Base-by-base conservation (phyloP, 2,888 invertebrate genomes). In the Sphaerophoria taeniata region DNA sequence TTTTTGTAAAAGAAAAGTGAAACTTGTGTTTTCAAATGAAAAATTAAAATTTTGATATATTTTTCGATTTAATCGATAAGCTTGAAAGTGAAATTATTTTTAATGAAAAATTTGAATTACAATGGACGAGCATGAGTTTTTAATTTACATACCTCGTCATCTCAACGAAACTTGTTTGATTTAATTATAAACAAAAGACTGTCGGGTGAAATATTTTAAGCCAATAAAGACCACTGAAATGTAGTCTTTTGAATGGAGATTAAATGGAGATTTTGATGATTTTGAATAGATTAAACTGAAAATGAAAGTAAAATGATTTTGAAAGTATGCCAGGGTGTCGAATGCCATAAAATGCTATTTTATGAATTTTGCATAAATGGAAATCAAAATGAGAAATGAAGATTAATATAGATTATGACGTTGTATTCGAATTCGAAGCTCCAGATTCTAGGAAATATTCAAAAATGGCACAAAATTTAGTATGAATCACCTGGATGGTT, bases 1-100 rank as follows among this genome's bases (percentile, higher is more conserved):
- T 14, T 39, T 63, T 43, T 14, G 24, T n/a, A 49, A 56, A 67
- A 70, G 16, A 78, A 83, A 83, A 83, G 83, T 83, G 83, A 83
- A 83, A 78, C 83, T 78, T 65, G 70, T 83, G 78, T 33, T 65
- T 53, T 43, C 24, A 34, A 36, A 67, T 11, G 39, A 67, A 67
- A n/a, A 7, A 16, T 39, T 39, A 24, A 51, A 6, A 65, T 34
- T 49, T 47, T 60, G 16, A 24, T 24, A 3, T 47, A 5, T 4
- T 34, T 63, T 63, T 63, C 24, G 24, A 24, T 47, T 47, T 16
- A 63, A 65, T 65, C 31, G n/a, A 67, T 53, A n/a, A 67, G 16
- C 53, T 67, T 39, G 67, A 67, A 67, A 67, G 67, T 49, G 53
- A 67, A 67, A 53, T 53, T 53, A 39, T 43, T 12, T 56, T 34